A percentile compares a stretch with the other conserved stretches of the same genome.
Conservation (phyloP, 2,113 vertebrate species). For the Gorsachius goisagi region DNA sequence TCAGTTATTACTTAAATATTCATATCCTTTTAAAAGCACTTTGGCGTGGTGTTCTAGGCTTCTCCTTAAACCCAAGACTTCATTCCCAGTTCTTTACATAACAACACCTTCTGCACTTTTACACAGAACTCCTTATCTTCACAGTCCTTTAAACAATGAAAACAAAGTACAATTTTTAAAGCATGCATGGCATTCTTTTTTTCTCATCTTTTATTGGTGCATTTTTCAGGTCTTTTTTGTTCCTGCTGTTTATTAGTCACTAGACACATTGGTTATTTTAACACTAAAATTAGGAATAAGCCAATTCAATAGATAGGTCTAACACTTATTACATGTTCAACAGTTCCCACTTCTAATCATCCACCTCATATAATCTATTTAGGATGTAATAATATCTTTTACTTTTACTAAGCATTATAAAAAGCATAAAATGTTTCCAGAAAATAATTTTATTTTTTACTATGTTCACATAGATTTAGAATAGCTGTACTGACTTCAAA, state of each 20-base stretch:
- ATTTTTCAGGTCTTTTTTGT: not conserved
- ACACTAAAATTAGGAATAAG: not conserved
- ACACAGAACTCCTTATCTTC: not conserved
- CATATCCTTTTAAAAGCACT: not conserved
- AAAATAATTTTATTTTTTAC: not conserved
- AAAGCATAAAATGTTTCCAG: not conserved
- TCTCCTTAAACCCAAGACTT: not conserved
- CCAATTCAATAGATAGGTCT: not conserved
- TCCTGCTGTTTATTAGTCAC: not conserved
- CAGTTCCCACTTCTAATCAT: not conserved
- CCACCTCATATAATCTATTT: not conserved
- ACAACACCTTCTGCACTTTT: not conserved
- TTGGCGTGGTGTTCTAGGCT: not conserved
- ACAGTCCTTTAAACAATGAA: not conserved
- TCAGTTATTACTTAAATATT: not conserved
- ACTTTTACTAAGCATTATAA: not conserved
- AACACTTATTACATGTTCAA: not conserved
- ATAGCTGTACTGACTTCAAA: not conserved
- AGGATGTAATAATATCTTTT: not conserved
- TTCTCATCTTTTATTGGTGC: not conserved
- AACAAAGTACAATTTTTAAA: not conserved
- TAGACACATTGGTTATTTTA: not conserved
- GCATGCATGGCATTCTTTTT: fast-evolving
- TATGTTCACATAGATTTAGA: not conserved
- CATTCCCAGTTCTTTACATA: not conserved